A percentile compares a stretch with the other conserved stretches of the same genome.
Evolutionary conservation across 1,140 invertebrate species (phyloP).

Genomic region (Drosophila tani): DNA sequence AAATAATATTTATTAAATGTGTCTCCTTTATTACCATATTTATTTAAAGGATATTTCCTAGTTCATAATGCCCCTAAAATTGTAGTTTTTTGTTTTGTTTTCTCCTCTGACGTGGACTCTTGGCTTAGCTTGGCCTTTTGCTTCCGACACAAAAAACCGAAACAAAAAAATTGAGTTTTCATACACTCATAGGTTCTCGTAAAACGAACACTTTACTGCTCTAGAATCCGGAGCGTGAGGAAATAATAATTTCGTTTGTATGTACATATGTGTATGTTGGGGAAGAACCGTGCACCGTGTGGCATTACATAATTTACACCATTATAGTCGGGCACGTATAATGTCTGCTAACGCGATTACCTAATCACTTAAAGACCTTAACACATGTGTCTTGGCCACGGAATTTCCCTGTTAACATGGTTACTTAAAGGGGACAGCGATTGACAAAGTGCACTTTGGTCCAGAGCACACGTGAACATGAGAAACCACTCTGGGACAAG

Average conservation of each 20-base stretch:
- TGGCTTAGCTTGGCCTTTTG: constrained; percentile 42
- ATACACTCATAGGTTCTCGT: constrained; percentile 24
- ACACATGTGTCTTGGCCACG: constrained; percentile 9
- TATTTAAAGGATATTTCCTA: not conserved
- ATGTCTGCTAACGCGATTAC: constrained; percentile 24
- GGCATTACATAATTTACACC: constrained; percentile 26
- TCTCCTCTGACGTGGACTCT: constrained; percentile 10
- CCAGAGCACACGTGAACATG: constrained; percentile 21
- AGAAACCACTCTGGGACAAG: constrained; percentile 26
- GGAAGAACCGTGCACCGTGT: constrained; percentile 9
- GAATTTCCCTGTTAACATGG: constrained; percentile 34
- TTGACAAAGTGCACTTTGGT: constrained; percentile 14
- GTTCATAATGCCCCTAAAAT: not conserved
- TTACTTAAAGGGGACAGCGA: constrained; percentile 6
- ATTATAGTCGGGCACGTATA: constrained; percentile 8
- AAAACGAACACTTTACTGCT: constrained; percentile 42
- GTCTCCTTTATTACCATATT: too few relatives aligned
- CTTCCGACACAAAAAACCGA: constrained; percentile 20
- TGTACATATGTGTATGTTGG: not conserved
- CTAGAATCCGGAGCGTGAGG: constrained; percentile 3
- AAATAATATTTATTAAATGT: too few relatives aligned
- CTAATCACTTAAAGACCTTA: constrained; percentile 26
- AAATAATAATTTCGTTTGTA: constrained; percentile 37
- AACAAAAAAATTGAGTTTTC: constrained; percentile 30
- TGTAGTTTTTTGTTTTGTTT: not conserved